Conservation (phyloP, 2,888 invertebrate species). For the Acrobasis suavella region DNA sequence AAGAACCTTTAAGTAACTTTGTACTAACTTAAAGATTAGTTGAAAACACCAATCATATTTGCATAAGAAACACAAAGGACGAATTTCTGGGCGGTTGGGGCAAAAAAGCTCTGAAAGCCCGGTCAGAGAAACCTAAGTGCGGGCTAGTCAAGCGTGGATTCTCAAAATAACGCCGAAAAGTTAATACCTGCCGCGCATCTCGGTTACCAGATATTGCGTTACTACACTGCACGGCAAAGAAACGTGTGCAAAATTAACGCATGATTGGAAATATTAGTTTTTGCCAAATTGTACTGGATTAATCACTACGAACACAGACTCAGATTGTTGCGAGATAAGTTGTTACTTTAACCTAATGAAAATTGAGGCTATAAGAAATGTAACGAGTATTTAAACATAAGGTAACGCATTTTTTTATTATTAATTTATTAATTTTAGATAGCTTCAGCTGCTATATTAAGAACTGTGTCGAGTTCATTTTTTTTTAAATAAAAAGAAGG, state of each 20-base stretch:
- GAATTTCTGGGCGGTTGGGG: conserved; percentile 11
- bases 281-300: too few relatives aligned
- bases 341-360: too few relatives aligned
- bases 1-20: not conserved
- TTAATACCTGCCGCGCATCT: conserved; percentile 29
- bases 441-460: too few relatives aligned
- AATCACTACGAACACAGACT: too few relatives aligned
- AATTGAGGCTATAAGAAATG: too few relatives aligned
- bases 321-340: too few relatives aligned
- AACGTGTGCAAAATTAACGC: conserved; percentile 8
- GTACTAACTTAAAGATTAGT: not conserved
- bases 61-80: not conserved
- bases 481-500: too few relatives aligned
- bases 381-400: too few relatives aligned
- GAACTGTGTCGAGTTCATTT: too few relatives aligned
- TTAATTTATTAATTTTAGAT: too few relatives aligned
- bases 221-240: conserved; percentile 33
- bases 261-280: not conserved
- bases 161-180: conserved; percentile 50
- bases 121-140: conserved; percentile 50
- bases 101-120: conserved; percentile 37
- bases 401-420: too few relatives aligned
- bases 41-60: conserved; percentile 3
- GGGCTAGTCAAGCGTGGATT: conserved; percentile 50
- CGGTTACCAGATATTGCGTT: conserved; percentile 38